Conservation (phyloP, 2,888 invertebrate genomes). For the Drosophila demipolita region DNA sequence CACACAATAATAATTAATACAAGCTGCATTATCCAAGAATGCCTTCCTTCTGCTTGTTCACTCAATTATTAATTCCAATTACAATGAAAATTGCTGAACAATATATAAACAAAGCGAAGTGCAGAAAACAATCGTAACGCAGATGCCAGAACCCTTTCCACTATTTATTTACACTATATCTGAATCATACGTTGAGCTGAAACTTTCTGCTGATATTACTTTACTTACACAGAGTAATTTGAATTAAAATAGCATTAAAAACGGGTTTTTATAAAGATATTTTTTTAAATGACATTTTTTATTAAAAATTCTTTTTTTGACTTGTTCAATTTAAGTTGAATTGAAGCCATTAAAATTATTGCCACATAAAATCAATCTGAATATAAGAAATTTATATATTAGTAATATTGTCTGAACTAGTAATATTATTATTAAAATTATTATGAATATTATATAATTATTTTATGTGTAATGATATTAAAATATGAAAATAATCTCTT, state of each 20-base stretch:
- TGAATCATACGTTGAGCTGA: background rate
- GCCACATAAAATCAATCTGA: background rate
- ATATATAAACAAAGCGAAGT: background rate
- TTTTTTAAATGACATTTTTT: too few species aligned
- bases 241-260: background rate
- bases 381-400: background rate
- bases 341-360: background rate
- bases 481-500: background rate
- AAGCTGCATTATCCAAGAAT: conserved; percentile 30
- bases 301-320: background rate
- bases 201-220: background rate
- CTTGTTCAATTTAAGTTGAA: too few species aligned
- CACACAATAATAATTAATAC: conserved; percentile 58
- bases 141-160: background rate
- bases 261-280: background rate
- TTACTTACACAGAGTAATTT: background rate
- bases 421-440: background rate
- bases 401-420: background rate
- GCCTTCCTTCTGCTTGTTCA: conserved; percentile 20
- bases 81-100: conserved; percentile 42
- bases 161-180: background rate
- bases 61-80: conserved; percentile 67
- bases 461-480: background rate
- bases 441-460: background rate
- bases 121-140: background rate